Conservation (phyloP, 2,113 vertebrate species). For the Nicator chloris region DNA sequence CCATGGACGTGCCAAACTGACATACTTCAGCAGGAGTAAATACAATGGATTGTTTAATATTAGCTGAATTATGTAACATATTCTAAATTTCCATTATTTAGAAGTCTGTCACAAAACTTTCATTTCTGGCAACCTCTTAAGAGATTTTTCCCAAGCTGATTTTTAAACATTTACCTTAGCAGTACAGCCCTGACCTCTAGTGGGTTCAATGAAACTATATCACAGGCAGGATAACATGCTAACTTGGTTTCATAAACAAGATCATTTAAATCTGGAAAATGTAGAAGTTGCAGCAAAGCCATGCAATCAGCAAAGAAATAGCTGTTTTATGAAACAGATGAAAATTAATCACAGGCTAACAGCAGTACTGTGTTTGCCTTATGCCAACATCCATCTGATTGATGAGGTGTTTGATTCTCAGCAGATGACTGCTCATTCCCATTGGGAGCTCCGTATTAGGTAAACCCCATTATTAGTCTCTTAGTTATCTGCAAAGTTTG, state of each 20-base stretch:
- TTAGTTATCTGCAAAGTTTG: background rate
- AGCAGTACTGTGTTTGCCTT: background rate
- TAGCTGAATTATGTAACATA: background rate
- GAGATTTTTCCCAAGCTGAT: background rate
- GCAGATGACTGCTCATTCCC: background rate
- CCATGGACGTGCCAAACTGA: background rate
- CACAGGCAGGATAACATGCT: background rate
- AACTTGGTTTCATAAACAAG: background rate
- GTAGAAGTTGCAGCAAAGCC: background rate
- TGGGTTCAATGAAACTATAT: background rate
- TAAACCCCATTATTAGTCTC: background rate
- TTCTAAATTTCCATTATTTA: background rate
- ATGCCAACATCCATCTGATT: background rate
- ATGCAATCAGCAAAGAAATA: background rate
- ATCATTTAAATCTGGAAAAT: background rate
- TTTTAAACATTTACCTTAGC: background rate
- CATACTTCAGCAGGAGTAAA: background rate
- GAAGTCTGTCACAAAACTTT: background rate
- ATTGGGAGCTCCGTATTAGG: background rate
- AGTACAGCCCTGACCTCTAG: constrained; percentile 61
- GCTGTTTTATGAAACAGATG: background rate
- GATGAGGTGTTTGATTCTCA: background rate
- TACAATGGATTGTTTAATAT: background rate
- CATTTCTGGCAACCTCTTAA: background rate
- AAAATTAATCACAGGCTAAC: constrained; percentile 3